Evolutionary conservation across 2,888 invertebrate species (phyloP).

Genomic region (Caenorhabditis sulstoni): DNA sequence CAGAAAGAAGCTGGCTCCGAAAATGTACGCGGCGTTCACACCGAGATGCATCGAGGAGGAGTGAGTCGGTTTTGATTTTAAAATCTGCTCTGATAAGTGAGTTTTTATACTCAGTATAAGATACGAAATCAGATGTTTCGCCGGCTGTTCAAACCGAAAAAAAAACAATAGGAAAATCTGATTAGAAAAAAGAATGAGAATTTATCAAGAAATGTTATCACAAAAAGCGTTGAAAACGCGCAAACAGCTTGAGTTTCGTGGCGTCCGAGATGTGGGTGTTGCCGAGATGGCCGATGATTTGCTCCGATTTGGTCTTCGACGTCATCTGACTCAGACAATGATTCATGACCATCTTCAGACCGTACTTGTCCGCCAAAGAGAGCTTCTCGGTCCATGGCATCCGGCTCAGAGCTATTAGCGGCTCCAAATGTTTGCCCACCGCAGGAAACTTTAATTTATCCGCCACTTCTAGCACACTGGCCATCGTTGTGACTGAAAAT

Average conservation of each 20-base stretch:
- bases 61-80: conserved; percentile 17
- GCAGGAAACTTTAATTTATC: not conserved
- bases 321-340: not conserved
- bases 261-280: not conserved
- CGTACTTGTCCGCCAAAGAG: conserved; percentile 1
- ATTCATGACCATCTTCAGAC: not conserved
- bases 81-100: too few relatives aligned
- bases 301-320: not conserved
- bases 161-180: not conserved
- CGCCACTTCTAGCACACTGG: conserved; percentile 5
- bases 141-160: not conserved
- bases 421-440: not conserved
- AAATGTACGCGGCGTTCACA: conserved; percentile 59
- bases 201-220: too few relatives aligned
- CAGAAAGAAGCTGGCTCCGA: conserved; percentile 67
- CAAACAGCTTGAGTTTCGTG: not conserved
- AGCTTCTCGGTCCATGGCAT: not conserved
- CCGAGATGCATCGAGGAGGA: conserved; percentile 59
- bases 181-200: conserved; percentile 1
- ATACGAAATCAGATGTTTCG: too few relatives aligned
- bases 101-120: too few relatives aligned
- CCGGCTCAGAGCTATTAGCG: not conserved
- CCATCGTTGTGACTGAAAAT: not conserved
- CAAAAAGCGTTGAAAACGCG: not conserved
- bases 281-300: not conserved